phyloP scores from a whole-genome alignment of 2,113 vertebrate species.

The Mirounga angustirostris region DNA sequence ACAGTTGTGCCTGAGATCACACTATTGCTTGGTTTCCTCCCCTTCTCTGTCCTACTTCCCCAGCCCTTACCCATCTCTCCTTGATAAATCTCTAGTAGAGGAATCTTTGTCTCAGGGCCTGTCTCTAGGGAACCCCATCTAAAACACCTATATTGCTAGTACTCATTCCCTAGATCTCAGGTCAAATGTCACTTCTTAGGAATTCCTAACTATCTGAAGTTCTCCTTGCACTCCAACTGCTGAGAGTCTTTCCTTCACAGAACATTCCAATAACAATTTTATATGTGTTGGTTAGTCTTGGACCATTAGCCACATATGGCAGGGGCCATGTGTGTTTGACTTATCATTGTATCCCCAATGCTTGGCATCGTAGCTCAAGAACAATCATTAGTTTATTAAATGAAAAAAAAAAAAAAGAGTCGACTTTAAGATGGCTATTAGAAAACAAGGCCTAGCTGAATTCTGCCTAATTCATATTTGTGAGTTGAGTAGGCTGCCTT shows the following conservation, averaged over 20 bases:
- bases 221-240: background rate
- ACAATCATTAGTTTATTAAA: background rate
- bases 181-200: background rate
- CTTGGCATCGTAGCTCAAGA: background rate
- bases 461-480: background rate
- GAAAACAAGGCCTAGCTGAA: slow-evolving; percentile 5
- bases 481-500: background rate
- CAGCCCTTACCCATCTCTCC: background rate
- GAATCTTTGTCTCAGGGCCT: background rate
- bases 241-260: background rate
- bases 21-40: background rate
- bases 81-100: background rate
- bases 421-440: background rate
- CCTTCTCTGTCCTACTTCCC: background rate
- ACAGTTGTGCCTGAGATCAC: background rate
- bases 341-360: background rate
- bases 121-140: background rate
- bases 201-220: background rate
- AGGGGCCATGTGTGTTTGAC: background rate
- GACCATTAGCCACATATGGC: background rate
- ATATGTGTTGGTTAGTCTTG: background rate
- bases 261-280: background rate
- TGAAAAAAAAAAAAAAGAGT: background rate
- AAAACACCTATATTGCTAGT: background rate
- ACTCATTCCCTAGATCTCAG: background rate